Percentiles rank a stretch among this genome's conserved stretches.
phyloP scores from a whole-genome alignment of 2,113 vertebrate genomes.

The Blennius ocellaris region DNA sequence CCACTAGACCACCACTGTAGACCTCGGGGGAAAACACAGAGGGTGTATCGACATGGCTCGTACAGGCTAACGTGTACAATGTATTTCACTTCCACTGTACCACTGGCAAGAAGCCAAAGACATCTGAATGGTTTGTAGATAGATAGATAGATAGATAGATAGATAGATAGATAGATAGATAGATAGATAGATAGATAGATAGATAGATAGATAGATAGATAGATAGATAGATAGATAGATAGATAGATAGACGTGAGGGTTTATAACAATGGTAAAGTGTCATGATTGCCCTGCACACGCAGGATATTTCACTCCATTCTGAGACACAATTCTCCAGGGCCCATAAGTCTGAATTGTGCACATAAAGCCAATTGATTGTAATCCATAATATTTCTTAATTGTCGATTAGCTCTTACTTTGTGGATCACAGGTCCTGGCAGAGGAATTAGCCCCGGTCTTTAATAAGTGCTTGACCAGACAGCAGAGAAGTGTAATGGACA shows the following conservation, averaged over 20 bases:
- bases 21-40: conserved; percentile 62
- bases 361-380: conserved; percentile 78
- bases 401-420: conserved; percentile 78
- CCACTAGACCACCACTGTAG: conserved; percentile 77
- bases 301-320: conserved; percentile 25
- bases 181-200: no score
- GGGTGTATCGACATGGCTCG: conserved; percentile 54
- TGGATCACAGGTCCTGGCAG: conserved; percentile 79
- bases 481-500: conserved; percentile 71
- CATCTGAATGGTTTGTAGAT: neutral
- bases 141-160: no score
- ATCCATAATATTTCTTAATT: conserved; percentile 82
- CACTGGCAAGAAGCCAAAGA: conserved; percentile 1
- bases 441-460: conserved; percentile 75
- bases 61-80: conserved; percentile 30
- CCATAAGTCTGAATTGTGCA: conserved; percentile 43
- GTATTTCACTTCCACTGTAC: conserved; percentile 21
- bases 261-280: conserved; percentile 21
- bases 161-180: no score
- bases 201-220: no score
- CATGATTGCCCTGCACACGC: neutral
- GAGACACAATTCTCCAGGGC: conserved; percentile 32
- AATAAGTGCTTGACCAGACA: conserved; percentile 75
- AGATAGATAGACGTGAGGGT: neutral
- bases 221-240: no score